These are phyloP conservation scores for Macrotis lagotis DNA, from an alignment of 2,113 vertebrate genomes.

Conservation along the genomic window DNA sequence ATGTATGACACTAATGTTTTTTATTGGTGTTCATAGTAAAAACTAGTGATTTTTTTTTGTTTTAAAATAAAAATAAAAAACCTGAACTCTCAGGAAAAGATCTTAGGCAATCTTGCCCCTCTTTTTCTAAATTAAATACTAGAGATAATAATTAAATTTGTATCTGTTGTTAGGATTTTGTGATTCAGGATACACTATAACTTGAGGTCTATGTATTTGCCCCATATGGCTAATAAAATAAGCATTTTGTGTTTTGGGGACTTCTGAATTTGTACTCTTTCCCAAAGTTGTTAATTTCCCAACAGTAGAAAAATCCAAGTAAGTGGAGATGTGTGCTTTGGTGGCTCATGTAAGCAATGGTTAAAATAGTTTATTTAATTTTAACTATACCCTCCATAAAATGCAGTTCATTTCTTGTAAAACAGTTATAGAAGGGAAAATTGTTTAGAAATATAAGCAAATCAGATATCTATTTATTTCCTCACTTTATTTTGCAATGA, in stretches of 20 bases:
- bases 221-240: constrained; percentile 47
- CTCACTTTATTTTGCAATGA: neutral
- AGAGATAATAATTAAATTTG: constrained; percentile 45
- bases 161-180: constrained; percentile 37
- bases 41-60: neutral
- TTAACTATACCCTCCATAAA: rapidly evolving
- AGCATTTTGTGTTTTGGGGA: constrained; percentile 1
- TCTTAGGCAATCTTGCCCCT: neutral
- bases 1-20: neutral
- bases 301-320: neutral
- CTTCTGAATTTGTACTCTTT: neutral
- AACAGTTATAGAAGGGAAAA: neutral
- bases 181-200: constrained; percentile 4
- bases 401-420: neutral
- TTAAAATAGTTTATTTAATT: neutral
- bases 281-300: neutral
- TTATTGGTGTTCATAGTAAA: neutral
- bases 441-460: neutral
- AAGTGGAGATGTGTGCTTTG: neutral
- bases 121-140: constrained; percentile 41
- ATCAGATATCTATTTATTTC: neutral
- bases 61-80: constrained; percentile 4
- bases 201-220: neutral
- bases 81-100: constrained; percentile 16
- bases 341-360: neutral